These are phyloP conservation scores for Nemapogon koenigi DNA, from an alignment of 2,888 invertebrate species.

Conservation along the genomic window DNA sequence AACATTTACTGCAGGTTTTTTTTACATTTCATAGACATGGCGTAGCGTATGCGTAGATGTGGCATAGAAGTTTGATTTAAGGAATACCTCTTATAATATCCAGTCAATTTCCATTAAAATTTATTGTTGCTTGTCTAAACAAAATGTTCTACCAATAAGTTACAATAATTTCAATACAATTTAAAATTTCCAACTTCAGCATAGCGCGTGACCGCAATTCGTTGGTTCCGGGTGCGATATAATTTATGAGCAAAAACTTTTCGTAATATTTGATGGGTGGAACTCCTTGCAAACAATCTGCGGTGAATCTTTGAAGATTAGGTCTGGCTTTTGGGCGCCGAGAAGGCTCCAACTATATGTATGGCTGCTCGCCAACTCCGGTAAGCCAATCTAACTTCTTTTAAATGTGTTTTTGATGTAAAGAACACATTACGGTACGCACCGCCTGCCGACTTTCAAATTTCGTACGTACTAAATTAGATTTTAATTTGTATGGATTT, in stretches of 20 bases:
- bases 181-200: too few relatives aligned
- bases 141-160: too few relatives aligned
- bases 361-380: conserved; percentile 57
- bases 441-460: conserved; percentile 40
- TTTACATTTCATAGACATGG: too few relatives aligned
- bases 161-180: too few relatives aligned
- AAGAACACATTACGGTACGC: conserved; percentile 58
- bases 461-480: conserved; percentile 49
- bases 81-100: too few relatives aligned
- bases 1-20: too few relatives aligned
- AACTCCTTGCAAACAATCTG: conserved; percentile 58
- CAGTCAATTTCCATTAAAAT: too few relatives aligned
- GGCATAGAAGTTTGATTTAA: too few relatives aligned
- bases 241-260: conserved; percentile 46
- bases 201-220: not conserved
- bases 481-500: conserved; percentile 43
- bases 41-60: too few relatives aligned
- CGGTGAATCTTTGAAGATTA: conserved; percentile 54
- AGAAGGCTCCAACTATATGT: conserved; percentile 50
- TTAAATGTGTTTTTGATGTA: conserved; percentile 65
- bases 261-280: conserved; percentile 49
- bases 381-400: conserved; percentile 65
- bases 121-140: too few relatives aligned
- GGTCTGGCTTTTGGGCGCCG: conserved; percentile 45
- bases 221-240: conserved; percentile 25